Percentiles rank a stretch among this genome's conserved stretches.
Evolutionary conservation across 2,888 invertebrate species (phyloP).

Genomic region (Aelia acuminata): DNA sequence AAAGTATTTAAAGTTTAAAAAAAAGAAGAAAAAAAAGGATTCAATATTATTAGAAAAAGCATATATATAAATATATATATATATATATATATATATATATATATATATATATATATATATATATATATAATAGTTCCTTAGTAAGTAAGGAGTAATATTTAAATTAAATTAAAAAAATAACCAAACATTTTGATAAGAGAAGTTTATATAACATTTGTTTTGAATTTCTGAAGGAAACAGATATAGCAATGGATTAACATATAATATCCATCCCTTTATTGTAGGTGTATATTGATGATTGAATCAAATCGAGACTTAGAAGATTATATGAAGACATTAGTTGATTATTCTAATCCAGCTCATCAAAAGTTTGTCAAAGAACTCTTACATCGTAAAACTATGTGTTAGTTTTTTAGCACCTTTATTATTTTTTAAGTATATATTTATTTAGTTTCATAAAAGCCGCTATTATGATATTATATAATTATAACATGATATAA

Average conservation of each 20-base stretch:
- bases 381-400: conserved; percentile 71
- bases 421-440: neutral
- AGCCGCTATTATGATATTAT: too few species aligned
- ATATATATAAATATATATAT: too few species aligned
- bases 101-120: too few species aligned
- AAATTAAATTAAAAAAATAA: neutral
- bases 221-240: conserved; percentile 47
- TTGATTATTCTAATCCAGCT: conserved; percentile 78
- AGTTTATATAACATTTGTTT: neutral
- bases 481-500: neutral
- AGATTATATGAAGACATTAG: conserved; percentile 82
- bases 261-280: neutral
- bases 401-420: conserved; percentile 61
- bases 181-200: neutral
- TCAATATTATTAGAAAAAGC: too few species aligned
- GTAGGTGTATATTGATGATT: conserved; percentile 81
- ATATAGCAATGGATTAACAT: conserved; percentile 59
- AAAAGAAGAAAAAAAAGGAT: too few species aligned
- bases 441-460: neutral
- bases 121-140: too few species aligned
- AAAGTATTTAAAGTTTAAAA: too few species aligned
- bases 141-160: neutral
- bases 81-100: too few species aligned
- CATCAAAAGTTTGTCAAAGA: conserved; percentile 79
- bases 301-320: conserved; percentile 80